Conservation (phyloP, 1,140 invertebrate species). For the Drosophila jambulina region DNA sequence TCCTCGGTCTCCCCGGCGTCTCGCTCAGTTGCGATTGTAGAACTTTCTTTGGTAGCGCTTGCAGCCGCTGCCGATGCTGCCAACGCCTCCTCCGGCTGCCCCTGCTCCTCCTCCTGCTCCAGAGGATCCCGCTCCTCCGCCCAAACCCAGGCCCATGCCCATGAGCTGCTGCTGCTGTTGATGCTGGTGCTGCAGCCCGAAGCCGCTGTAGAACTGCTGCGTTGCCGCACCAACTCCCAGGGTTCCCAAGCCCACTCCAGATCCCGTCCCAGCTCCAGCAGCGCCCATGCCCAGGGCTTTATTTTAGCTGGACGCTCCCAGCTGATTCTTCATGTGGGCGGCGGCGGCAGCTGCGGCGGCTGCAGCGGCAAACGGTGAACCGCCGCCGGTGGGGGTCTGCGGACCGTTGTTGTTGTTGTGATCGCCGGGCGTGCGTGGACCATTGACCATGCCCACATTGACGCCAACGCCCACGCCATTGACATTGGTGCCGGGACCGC, state of each 20-base stretch:
- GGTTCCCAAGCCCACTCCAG: conserved; percentile 1
- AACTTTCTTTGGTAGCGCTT: conserved; percentile 85
- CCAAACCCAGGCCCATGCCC: conserved; percentile 58
- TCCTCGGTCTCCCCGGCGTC: not conserved
- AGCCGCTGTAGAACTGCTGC: conserved; percentile 69
- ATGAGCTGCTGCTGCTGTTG: conserved; percentile 67
- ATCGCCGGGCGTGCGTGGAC: conserved; percentile 78
- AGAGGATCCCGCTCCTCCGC: conserved; percentile 39
- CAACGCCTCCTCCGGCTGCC: conserved; percentile 56
- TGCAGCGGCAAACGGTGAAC: conserved; percentile 73
- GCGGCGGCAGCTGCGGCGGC: conserved; percentile 74
- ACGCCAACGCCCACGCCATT: conserved; percentile 23
- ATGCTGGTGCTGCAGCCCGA: conserved; percentile 58
- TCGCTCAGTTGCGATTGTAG: conserved; percentile 75
- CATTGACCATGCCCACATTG: conserved; percentile 61
- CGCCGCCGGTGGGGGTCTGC: conserved; percentile 64
- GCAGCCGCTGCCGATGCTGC: conserved; percentile 75
- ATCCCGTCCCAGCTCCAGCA: conserved; percentile 23
- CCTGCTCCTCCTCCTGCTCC: conserved; percentile 27
- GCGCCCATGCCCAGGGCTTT: conserved; percentile 68
- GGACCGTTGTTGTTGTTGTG: conserved; percentile 82
- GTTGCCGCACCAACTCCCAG: conserved; percentile 34
- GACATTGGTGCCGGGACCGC: conserved; percentile 42
- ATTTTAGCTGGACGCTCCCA: conserved; percentile 85
- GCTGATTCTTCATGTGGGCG: conserved; percentile 83